Conservation (phyloP, 2,888 invertebrate genomes). For the Cantharis flavilabris region DNA sequence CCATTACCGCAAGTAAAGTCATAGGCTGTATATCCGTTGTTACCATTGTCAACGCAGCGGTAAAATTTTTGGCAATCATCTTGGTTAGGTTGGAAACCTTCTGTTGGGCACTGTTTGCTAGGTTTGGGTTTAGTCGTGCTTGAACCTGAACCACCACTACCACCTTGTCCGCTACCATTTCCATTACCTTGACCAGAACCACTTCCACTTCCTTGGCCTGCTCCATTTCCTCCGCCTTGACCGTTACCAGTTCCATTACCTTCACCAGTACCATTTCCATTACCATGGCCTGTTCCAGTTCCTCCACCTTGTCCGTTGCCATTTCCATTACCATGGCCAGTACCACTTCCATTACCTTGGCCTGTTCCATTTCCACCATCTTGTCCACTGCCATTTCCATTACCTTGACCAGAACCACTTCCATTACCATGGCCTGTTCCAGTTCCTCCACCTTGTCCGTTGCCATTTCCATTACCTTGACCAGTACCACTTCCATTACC, state of each 20-base stretch:
- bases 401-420: not conserved
- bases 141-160: not conserved
- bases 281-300: not conserved
- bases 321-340: not conserved
- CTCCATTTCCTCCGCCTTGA: conserved; percentile 63
- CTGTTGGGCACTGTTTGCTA: conserved; percentile 13
- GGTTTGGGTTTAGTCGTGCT: not conserved
- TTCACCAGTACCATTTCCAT: not conserved
- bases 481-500: too few species aligned
- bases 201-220: conserved; percentile 70
- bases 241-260: conserved; percentile 37
- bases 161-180: not conserved
- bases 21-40: conserved; percentile 65
- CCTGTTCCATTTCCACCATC: not conserved
- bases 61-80: conserved; percentile 75
- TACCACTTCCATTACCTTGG: too few species aligned
- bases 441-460: not conserved
- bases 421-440: not conserved
- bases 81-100: conserved; percentile 11
- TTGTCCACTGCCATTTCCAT: not conserved
- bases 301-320: too few species aligned
- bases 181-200: conserved; percentile 60
- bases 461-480: not conserved
- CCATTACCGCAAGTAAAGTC: conserved; percentile 73
- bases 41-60: conserved; percentile 68